Percentiles rank a stretch among this genome's conserved stretches.
Evolutionary conservation across 2,113 vertebrate species (phyloP).

Genomic region (Neodontobutis hainanensis): DNA sequence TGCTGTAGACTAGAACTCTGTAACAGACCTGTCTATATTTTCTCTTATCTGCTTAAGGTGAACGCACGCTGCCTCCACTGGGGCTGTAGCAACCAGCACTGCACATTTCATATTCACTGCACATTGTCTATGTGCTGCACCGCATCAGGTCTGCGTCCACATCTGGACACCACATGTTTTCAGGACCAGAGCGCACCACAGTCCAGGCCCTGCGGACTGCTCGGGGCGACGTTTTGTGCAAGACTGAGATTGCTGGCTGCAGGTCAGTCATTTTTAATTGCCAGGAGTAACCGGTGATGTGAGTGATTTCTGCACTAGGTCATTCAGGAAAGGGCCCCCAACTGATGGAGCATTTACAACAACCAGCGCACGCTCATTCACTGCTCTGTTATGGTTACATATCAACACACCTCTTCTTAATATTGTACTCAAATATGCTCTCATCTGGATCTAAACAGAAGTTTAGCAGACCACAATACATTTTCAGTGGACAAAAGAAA

Average conservation of each 20-base stretch:
- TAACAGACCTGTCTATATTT: no score
- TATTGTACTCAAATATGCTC: no score
- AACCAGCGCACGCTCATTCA: neutral
- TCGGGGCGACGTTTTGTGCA: conserved; percentile 49
- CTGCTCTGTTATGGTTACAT: neutral
- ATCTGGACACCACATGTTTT: conserved; percentile 75
- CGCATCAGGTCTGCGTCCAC: conserved; percentile 42
- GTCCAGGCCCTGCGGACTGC: conserved; percentile 45
- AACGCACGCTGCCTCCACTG: no score
- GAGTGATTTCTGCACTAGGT: conserved; percentile 12
- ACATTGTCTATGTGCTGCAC: conserved; percentile 38
- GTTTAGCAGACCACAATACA: no score
- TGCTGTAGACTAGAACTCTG: no score
- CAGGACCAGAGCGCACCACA: conserved; percentile 28
- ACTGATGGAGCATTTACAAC: conserved; percentile 13
- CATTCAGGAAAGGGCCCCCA: neutral
- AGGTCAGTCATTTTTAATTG: conserved; percentile 65
- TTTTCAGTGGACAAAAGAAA: neutral
- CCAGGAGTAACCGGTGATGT: conserved; percentile 20
- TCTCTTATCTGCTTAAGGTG: no score
- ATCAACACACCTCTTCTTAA: no score
- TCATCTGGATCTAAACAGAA: no score
- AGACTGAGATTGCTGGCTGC: conserved; percentile 43
- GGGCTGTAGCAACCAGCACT: no score
- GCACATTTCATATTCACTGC: no score